Conservation (phyloP, 2,113 vertebrate species). For the Suncus etruscus region DNA sequence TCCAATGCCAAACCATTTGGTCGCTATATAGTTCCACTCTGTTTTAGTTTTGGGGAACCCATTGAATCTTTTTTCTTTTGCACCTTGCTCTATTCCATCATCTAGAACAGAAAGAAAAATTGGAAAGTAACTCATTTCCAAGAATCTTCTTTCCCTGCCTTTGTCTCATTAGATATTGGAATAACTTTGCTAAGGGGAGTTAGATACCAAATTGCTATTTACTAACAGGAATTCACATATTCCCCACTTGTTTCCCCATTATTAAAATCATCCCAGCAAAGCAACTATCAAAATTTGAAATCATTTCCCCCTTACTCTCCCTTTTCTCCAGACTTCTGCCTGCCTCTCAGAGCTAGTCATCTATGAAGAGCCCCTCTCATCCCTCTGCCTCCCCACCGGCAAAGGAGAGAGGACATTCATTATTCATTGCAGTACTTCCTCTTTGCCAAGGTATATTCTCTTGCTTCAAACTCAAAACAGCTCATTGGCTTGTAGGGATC, state of each 20-base stretch:
- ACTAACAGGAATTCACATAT: neutral
- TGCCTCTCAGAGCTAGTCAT: conserved; percentile 41
- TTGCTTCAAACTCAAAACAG: conserved; percentile 65
- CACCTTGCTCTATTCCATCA: conserved; percentile 33
- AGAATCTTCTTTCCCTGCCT: neutral
- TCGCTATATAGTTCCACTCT: neutral
- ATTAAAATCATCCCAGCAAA: conserved; percentile 28
- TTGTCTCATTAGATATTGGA: conserved; percentile 32
- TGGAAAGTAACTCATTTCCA: conserved; percentile 6
- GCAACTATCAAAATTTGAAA: conserved; percentile 27
- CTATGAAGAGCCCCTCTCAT: conserved; percentile 34
- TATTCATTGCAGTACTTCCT: conserved; percentile 61
- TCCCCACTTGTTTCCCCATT: neutral
- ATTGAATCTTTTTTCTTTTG: conserved; percentile 47
- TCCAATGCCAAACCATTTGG: conserved; percentile 62
- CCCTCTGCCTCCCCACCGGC: neutral
- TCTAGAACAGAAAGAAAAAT: conserved; percentile 37
- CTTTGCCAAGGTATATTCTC: conserved; percentile 63
- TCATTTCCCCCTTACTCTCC: neutral
- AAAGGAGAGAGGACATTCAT: conserved; percentile 48
- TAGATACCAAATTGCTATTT: neutral
- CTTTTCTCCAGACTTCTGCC: conserved; percentile 48
- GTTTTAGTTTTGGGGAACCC: conserved; percentile 49
- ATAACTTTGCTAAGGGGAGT: conserved; percentile 8
- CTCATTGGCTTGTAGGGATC: conserved; percentile 52